Base-by-base conservation (phyloP, 2,797 vertebrate species). In the Momotus momota region DNA sequence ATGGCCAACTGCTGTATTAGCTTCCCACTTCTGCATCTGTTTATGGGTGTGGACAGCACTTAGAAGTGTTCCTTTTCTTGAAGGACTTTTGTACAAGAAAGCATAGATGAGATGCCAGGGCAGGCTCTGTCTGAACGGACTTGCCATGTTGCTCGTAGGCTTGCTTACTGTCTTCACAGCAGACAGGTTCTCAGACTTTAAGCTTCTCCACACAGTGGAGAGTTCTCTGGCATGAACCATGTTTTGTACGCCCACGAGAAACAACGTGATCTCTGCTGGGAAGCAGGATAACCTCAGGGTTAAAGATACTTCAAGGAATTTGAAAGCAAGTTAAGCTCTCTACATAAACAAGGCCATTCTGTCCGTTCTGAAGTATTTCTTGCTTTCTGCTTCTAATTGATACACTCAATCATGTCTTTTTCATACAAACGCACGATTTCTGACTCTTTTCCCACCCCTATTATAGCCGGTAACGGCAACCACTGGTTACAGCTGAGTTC, bases 1-100 rank as follows among this genome's bases (percentile, higher is more conserved):
- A 8, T 52, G 54, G 75, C 79, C 69, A 88, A 12, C 23, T 94
- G 23, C 69, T 86, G 8, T 60, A 49, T 20, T 86, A 75, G 58
- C 49, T 84, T 95, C 85, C 79, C 18, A n/a, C 69, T 87, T 87
- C 25, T 78, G 40, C 84, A 94, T 91, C 86, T 96, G 88, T 83
- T 95, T 85, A 73, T 89, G 94, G 91, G 86, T 96, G 94, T 95
- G 91, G 79, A 33, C 18, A 72, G 70, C 49, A 54, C 58, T 81
- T 14, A 33, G 46, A 46, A 78, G n/a, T 17, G 14, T 65, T 61
- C 31, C 5, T 92, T 91, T 81, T 67, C 65, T 57, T 66, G 45
- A 74, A 77, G 45, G 2, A 4, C 33, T 49, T 72, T 75, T 81
- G 54, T 51, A 12, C 55, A 60, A 58, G 86, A 72, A 75, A 10